A percentile compares a stretch with the other conserved stretches of the same genome.
phyloP scores from a whole-genome alignment of 2,797 vertebrate species.

The Anguilla megastoma region DNA sequence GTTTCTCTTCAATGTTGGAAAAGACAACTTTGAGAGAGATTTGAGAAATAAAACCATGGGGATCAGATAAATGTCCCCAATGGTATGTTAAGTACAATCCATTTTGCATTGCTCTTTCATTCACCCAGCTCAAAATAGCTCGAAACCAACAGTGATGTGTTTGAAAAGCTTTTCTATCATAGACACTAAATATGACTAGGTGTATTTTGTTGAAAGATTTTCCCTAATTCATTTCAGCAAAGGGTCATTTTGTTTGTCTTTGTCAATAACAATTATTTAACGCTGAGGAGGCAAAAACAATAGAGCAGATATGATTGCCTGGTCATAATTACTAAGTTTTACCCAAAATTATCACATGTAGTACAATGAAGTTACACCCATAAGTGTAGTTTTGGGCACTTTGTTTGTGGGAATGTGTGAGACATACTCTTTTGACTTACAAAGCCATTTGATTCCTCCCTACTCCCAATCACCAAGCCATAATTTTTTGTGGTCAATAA shows the following conservation, averaged over 20 bases:
- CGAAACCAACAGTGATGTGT: background rate
- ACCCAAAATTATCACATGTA: background rate
- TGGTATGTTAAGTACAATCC: background rate
- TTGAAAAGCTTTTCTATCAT: background rate
- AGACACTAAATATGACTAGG: background rate
- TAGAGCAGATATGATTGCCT: background rate
- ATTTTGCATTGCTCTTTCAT: background rate
- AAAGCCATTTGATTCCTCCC: background rate
- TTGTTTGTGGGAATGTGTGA: background rate
- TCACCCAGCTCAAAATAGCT: background rate
- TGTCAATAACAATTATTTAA: background rate
- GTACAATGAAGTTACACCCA: background rate
- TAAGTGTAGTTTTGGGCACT: background rate
- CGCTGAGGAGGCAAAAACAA: background rate
- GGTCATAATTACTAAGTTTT: background rate
- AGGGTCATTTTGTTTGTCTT: background rate
- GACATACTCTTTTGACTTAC: no score
- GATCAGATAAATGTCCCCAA: background rate
- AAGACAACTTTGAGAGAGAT: background rate
- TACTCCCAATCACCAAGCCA: background rate
- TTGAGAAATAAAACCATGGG: background rate
- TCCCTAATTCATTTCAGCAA: background rate
- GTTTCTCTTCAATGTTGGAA: background rate
- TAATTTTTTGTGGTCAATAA: background rate
- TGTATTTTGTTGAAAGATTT: background rate